Conservation (phyloP, 2,888 invertebrate species). For the Oligia latruncula region DNA sequence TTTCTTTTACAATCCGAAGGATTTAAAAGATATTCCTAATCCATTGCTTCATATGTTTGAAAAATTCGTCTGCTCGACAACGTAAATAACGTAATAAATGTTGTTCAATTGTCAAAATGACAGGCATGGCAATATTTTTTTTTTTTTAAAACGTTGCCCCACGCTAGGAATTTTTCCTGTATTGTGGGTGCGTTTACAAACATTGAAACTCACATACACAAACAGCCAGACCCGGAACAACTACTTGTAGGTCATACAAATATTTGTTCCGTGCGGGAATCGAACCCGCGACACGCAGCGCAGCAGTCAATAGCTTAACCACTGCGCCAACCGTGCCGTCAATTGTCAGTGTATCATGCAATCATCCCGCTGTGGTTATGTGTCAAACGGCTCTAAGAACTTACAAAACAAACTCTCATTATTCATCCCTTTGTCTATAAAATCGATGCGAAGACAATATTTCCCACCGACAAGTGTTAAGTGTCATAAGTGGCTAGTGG, state of each 20-base stretch:
- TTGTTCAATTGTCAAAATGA: not conserved
- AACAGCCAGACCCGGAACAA: too few species aligned
- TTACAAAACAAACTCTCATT: conserved; percentile 5
- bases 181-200: too few species aligned
- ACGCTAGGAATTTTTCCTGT: too few species aligned
- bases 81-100: not conserved
- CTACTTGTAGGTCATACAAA: too few species aligned
- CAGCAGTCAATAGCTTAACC: too few species aligned
- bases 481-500: conserved; percentile 49
- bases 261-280: too few species aligned
- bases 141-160: too few species aligned
- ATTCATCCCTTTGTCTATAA: conserved; percentile 46
- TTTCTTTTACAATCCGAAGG: not conserved
- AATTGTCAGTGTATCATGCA: not conserved
- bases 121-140: too few species aligned
- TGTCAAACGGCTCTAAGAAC: conserved; percentile 7
- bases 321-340: too few species aligned
- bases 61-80: not conserved
- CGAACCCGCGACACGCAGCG: too few species aligned
- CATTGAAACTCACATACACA: too few species aligned
- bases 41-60: not conserved
- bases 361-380: not conserved
- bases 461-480: conserved; percentile 57
- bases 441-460: conserved; percentile 63
- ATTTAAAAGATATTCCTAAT: not conserved